A percentile compares a stretch with the other conserved stretches of the same genome.
Evolutionary conservation across 2,888 invertebrate species (phyloP).

Genomic region (Arctia plantaginis): DNA sequence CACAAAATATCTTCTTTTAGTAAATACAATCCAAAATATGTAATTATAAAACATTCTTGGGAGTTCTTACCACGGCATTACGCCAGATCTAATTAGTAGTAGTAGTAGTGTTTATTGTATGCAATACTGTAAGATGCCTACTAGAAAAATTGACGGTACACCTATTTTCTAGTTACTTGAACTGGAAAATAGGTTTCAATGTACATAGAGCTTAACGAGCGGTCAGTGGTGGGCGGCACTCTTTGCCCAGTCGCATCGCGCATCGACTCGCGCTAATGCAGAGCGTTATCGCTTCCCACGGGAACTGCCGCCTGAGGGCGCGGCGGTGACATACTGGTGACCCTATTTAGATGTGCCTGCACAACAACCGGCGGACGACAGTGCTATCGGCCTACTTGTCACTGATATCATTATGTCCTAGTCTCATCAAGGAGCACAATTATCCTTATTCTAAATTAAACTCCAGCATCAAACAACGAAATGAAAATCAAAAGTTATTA

Average conservation of each 20-base stretch:
- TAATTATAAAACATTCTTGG: no score
- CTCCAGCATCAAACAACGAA: background rate
- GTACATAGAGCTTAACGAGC: background rate
- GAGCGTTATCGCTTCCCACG: conserved; percentile 33
- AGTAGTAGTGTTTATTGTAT: no score
- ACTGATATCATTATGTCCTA: background rate
- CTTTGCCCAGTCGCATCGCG: background rate
- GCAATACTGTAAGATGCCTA: no score
- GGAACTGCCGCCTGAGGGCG: conserved; percentile 19
- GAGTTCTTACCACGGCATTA: no score
- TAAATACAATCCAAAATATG: no score
- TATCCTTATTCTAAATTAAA: background rate
- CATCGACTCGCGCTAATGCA: conserved; percentile 11
- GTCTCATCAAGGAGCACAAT: background rate
- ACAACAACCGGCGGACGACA: background rate
- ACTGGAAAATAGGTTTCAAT: background rate
- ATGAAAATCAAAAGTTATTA: background rate
- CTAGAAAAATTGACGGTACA: background rate
- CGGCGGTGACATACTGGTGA: conserved; percentile 17
- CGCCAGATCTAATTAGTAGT: no score
- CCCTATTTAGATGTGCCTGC: conserved; percentile 9
- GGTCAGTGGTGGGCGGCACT: conserved; percentile 9
- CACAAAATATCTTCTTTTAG: background rate
- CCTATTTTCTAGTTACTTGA: background rate
- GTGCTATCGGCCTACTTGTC: background rate